These are phyloP conservation scores for human (Homo sapiens) DNA, from an alignment of 2,113 vertebrate genomes.

Conservation along the genomic window GRCh38 chr6:144386501-144387000, in stretches of 20 bases:
- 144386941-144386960: background rate
- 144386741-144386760: slow-evolving; percentile 44
- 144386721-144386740: slow-evolving; percentile 73
- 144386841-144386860: background rate
- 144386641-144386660: background rate
- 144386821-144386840: slow-evolving; percentile 47
- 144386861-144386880: background rate
- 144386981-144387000: background rate
- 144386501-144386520: background rate
- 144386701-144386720: slow-evolving; percentile 33
- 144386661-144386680: slow-evolving; percentile 32
- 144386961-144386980: background rate
- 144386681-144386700: slow-evolving; percentile 46
- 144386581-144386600: background rate
- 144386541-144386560: background rate
- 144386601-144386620: background rate
- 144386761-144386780: slow-evolving; percentile 54
- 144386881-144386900: background rate
- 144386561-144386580: slow-evolving; percentile 25
- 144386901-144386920: background rate
- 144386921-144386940: background rate
- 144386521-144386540: background rate
- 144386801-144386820: background rate
- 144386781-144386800: slow-evolving; percentile 32
- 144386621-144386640: background rate